Evolutionary conservation across 2,113 vertebrate species (phyloP).

Genomic region (Nothobranchius furzeri): DNA sequence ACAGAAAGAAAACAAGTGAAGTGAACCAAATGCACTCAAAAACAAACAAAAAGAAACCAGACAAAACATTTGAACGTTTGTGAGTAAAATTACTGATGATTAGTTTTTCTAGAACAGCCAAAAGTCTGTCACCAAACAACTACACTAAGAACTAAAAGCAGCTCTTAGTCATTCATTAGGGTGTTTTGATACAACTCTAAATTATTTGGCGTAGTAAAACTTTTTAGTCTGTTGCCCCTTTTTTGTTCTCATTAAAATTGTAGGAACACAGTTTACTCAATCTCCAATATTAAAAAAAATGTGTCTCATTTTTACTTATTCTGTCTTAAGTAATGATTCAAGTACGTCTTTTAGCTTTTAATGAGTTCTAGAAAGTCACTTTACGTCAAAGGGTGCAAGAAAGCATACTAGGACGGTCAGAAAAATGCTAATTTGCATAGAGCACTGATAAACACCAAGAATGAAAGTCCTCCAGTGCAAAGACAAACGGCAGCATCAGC

Average conservation of each 20-base stretch:
- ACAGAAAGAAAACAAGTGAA: neutral
- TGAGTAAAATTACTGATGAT: neutral
- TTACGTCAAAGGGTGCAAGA: neutral
- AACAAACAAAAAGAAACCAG: neutral
- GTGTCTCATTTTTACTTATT: neutral
- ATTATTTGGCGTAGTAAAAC: too few species aligned
- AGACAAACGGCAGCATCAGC: conserved; percentile 5
- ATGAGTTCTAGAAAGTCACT: neutral
- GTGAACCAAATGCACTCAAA: neutral
- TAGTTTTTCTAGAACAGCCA: conserved; percentile 4
- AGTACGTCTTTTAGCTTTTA: neutral
- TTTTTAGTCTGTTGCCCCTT: too few species aligned
- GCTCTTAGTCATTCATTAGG: too few species aligned
- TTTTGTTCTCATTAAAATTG: too few species aligned
- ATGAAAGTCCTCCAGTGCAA: neutral
- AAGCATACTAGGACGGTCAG: conserved; percentile 1
- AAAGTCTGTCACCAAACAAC: neutral
- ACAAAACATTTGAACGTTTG: neutral
- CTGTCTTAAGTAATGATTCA: neutral
- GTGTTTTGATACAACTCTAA: too few species aligned
- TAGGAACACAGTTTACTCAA: neutral
- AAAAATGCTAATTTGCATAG: conserved; percentile 2
- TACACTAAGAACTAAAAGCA: neutral
- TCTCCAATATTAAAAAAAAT: too few species aligned
- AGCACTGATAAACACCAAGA: conserved; percentile 4